phyloP scores from a whole-genome alignment of 2,113 vertebrate species.

The Ivindomyrus marchei region DNA sequence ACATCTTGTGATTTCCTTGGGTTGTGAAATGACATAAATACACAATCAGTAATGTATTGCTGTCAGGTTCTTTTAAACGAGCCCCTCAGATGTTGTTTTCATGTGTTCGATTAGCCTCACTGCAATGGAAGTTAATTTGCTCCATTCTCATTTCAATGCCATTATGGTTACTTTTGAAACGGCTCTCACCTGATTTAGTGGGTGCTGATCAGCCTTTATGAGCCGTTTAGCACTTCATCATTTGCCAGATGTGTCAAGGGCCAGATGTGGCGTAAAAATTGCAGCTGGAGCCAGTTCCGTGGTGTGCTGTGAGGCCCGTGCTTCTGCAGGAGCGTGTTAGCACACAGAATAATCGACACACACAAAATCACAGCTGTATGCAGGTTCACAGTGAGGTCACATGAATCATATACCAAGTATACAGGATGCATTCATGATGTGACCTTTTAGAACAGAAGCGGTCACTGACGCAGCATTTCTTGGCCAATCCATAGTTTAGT shows the following conservation, averaged over 20 bases:
- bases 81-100: conserved; percentile 21
- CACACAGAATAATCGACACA: not conserved
- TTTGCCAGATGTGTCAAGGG: conserved; percentile 44
- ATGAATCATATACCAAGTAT: not conserved
- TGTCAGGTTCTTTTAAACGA: not conserved
- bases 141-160: conserved; percentile 14
- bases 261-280: conserved; percentile 38
- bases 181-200: conserved; percentile 46
- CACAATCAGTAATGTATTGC: not conserved
- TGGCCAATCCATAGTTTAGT: not conserved
- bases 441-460: not conserved
- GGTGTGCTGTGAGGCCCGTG: not conserved
- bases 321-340: not conserved
- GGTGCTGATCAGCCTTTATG: conserved; percentile 57
- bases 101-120: conserved; percentile 34
- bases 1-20: not conserved
- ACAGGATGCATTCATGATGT: not conserved
- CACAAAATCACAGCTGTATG: not conserved
- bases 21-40: conserved; percentile 9
- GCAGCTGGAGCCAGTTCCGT: conserved; percentile 22
- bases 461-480: not conserved
- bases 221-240: conserved; percentile 65
- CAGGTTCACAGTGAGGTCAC: not conserved
- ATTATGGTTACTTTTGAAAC: conserved; percentile 31
- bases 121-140: conserved; percentile 26